Base-by-base conservation (phyloP, 1,140 invertebrate genomes). In the Ladona fulva region DNA sequence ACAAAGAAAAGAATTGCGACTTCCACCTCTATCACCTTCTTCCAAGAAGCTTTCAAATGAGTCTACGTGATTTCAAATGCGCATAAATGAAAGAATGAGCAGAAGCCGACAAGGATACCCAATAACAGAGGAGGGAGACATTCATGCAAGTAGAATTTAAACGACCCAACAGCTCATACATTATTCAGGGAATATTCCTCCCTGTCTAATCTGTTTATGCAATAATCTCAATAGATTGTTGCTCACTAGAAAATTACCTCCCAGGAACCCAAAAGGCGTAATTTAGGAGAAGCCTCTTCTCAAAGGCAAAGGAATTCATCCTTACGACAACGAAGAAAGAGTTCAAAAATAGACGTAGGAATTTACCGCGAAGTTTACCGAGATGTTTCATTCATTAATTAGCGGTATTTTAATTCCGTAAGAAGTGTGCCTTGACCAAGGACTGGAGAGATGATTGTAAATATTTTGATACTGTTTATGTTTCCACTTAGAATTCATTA, bases 161-260 rank as follows among this genome's bases (percentile, higher is more conserved):
- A 66, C 52, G 52, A 66, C 52, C 52, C 52, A 16, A 3, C 5
- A 66, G 52, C 52, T 66, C 52, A 66, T 66, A 12, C 14, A 66
- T 66, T 66, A 66, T 66, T 66, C 52, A 66, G 1, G n/a, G 52
- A 66, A 66, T 66, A 66, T 66, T 66, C 14, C 52, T 66, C 52
- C 52, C 52, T 22, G n/a, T 66, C 52, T 66, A 66, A 66, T 22
- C 52, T 66, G 52, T 66, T 66, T 66, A 66, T 19, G 52, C 52
- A 66, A 66, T 66, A 66, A 19, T 66, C 52, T 66, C 52, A 66
- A 66, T 66, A 66, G 52, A 66, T 66, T 66, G 52, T 66, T 66
- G 52, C 52, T 22, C 52, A 12, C 52, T 66, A 22, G 52, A 66
- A 66, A 66, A 66, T 66, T 66, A 66, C 52, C 52, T 16, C n/a